Conservation (phyloP, 1,140 invertebrate species). For the Diuraphis noxia region DNA sequence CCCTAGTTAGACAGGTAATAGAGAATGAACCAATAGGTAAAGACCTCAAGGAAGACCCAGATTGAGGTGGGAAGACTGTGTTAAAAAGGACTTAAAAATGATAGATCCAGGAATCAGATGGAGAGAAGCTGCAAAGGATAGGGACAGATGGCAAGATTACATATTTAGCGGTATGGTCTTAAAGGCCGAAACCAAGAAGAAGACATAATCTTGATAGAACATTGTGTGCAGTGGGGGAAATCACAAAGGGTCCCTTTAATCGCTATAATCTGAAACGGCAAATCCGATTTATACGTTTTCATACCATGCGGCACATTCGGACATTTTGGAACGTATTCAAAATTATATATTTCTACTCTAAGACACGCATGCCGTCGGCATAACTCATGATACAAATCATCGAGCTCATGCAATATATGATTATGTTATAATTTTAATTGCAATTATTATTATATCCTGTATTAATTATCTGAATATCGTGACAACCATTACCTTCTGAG, state of each 20-base stretch:
- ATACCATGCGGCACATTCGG: neutral
- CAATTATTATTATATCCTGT: neutral
- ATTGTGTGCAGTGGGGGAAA: neutral
- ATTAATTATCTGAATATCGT: neutral
- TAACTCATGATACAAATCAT: neutral
- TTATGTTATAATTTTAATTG: neutral
- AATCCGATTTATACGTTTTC: conserved; percentile 17
- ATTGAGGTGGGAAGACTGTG: too few species aligned
- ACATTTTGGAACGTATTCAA: neutral
- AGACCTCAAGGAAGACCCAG: too few species aligned
- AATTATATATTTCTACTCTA: neutral
- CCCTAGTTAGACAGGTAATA: too few species aligned
- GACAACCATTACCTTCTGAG: too few species aligned
- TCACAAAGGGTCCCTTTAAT: conserved; percentile 33
- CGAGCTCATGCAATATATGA: neutral
- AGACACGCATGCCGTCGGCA: neutral
- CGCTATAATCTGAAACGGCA: conserved; percentile 32
- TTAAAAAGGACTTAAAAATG: too few species aligned
- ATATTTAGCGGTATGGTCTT: too few species aligned
- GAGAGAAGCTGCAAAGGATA: too few species aligned
- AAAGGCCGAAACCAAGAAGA: too few species aligned
- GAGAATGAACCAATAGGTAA: too few species aligned
- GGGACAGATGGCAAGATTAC: too few species aligned
- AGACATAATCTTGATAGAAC: conserved; percentile 17
- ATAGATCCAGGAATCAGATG: too few species aligned